Percentiles rank a stretch among this genome's conserved stretches.
phyloP scores from a whole-genome alignment of 2,888 invertebrate species.

The Scaptomyza polygonia region DNA sequence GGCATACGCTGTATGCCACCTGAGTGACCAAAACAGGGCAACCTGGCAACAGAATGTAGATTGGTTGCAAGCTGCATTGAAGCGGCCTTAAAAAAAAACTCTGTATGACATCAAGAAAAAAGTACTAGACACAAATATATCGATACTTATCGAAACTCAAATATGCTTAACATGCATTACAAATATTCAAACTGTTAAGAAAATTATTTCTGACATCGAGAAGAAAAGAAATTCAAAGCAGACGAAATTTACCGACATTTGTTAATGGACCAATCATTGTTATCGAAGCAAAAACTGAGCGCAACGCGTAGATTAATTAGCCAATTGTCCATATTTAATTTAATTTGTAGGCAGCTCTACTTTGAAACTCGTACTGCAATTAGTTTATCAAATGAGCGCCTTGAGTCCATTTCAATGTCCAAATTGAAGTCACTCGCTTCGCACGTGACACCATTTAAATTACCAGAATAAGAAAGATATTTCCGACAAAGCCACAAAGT shows the following conservation, averaged over 20 bases:
- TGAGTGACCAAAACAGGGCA: slow-evolving; percentile 10
- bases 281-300: slow-evolving; percentile 32
- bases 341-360: slow-evolving; percentile 56
- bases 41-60: background rate
- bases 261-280: too few species aligned
- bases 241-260: background rate
- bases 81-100: too few species aligned
- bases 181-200: too few species aligned
- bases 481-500: too few species aligned
- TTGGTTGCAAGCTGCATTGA: too few species aligned
- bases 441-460: slow-evolving; percentile 60
- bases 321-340: slow-evolving; percentile 72
- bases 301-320: slow-evolving; percentile 62
- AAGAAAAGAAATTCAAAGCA: background rate
- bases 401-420: slow-evolving; percentile 29
- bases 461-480: too few species aligned
- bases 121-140: background rate
- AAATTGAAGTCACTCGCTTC: slow-evolving; percentile 2
- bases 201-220: too few species aligned
- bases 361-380: slow-evolving; percentile 39
- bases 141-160: background rate
- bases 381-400: slow-evolving; percentile 70
- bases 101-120: too few species aligned
- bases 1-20: slow-evolving; percentile 15
- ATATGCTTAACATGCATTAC: background rate